Conservation (phyloP, 2,113 vertebrate species). For the Triplophysa siluroides region DNA sequence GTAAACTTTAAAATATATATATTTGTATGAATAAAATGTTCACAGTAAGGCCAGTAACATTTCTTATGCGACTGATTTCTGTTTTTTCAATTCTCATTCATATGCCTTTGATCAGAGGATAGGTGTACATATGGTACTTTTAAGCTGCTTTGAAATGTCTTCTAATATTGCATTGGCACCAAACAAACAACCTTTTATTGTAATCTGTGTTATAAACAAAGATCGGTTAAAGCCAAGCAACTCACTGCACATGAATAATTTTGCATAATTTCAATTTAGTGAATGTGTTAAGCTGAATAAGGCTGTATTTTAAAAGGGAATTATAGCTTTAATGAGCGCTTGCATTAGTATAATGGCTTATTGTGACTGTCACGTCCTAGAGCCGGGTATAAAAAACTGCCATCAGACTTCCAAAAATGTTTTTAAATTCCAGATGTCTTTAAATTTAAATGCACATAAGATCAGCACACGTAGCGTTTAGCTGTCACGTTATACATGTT, state of each 20-base stretch:
- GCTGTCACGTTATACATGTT: background rate
- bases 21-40: too few relatives aligned
- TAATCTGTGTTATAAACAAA: background rate
- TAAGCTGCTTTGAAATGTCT: background rate
- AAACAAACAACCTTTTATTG: background rate
- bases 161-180: background rate
- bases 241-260: background rate
- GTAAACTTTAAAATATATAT: too few relatives aligned
- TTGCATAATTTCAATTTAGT: background rate
- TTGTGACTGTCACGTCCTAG: background rate
- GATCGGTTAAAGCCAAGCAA: background rate
- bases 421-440: background rate
- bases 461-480: background rate
- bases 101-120: background rate
- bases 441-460: background rate
- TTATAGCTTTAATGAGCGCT: background rate
- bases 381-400: too few relatives aligned
- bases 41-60: too few relatives aligned
- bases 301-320: background rate
- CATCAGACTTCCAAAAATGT: too few relatives aligned
- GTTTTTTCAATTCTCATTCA: background rate
- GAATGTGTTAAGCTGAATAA: background rate
- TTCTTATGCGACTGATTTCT: too few relatives aligned
- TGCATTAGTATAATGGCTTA: conserved; percentile 1
- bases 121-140: background rate